A percentile compares a stretch with the other conserved stretches of the same genome.
phyloP scores from a whole-genome alignment of 2,888 invertebrate genomes.

The Pardosa pseudoannulata region DNA sequence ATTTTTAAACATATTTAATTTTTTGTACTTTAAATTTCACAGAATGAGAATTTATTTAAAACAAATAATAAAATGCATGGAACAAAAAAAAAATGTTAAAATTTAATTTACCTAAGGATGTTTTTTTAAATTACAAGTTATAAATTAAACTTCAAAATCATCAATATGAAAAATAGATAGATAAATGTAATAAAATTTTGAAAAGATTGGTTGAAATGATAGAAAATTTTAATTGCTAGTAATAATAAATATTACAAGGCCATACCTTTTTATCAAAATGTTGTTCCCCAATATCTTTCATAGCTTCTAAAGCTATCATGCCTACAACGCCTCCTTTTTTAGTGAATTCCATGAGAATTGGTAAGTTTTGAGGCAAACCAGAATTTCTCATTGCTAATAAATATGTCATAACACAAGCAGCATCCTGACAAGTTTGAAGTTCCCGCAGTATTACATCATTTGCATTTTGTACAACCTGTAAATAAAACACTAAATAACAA shows the following conservation, averaged over 20 bases:
- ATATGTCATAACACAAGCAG: slow-evolving; percentile 82
- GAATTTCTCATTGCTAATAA: slow-evolving; percentile 85
- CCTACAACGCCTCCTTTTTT: slow-evolving; percentile 80
- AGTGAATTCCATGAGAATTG: slow-evolving; percentile 81
- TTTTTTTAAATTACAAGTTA: too few relatives aligned
- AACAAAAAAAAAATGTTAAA: too few relatives aligned
- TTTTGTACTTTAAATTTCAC: too few relatives aligned
- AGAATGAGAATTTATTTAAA: too few relatives aligned
- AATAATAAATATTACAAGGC: background rate
- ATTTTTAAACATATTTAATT: too few relatives aligned
- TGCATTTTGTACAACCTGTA: slow-evolving; percentile 77
- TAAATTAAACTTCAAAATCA: too few relatives aligned
- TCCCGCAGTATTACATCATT: slow-evolving; percentile 77
- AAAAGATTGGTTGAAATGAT: too few relatives aligned
- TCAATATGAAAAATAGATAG: too few relatives aligned
- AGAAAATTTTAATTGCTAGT: too few relatives aligned
- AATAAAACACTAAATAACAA: background rate
- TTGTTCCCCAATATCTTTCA: slow-evolving; percentile 59
- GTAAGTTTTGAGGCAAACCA: slow-evolving; percentile 81
- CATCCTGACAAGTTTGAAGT: slow-evolving; percentile 80
- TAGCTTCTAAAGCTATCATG: slow-evolving; percentile 84
- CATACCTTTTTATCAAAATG: slow-evolving; percentile 52
- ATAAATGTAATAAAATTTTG: too few relatives aligned
- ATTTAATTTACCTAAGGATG: too few relatives aligned
- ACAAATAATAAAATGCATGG: too few relatives aligned